Evolutionary conservation across 2,113 vertebrate species (phyloP).

Genomic region (Rhizomys pruinosus): DNA sequence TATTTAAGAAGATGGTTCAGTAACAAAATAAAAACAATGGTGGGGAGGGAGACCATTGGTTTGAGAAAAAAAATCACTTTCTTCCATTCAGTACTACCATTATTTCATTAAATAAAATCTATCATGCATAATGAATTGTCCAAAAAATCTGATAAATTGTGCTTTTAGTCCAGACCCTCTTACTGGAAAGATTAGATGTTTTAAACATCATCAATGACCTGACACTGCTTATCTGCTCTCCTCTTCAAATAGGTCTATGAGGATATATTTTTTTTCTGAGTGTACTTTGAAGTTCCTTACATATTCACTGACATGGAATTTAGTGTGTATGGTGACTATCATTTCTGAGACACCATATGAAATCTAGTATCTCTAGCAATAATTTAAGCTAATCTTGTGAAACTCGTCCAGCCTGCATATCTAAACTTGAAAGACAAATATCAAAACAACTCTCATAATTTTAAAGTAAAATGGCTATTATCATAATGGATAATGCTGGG

Average conservation of each 20-base stretch:
- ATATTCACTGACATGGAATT: background rate
- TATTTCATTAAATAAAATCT: background rate
- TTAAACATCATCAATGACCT: background rate
- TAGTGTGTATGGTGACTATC: background rate
- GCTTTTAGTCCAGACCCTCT: background rate
- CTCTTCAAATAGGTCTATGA: background rate
- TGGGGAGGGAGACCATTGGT: fast-evolving
- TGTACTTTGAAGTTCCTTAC: background rate
- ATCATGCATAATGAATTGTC: background rate
- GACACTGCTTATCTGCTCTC: background rate
- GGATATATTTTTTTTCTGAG: background rate
- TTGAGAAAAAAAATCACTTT: background rate
- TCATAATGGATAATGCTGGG: background rate
- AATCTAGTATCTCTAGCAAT: background rate
- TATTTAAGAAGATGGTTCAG: background rate
- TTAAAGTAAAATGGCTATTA: slow-evolving; percentile 22
- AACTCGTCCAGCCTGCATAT: background rate
- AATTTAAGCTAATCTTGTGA: background rate
- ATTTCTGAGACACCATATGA: background rate
- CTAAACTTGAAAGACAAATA: background rate
- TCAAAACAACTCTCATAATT: background rate
- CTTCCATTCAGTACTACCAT: background rate
- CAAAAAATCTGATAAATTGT: background rate
- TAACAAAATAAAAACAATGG: background rate
- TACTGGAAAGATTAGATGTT: background rate